Evolutionary conservation across 2,113 vertebrate genomes (phyloP).

Genomic region (Chiloscyllium plagiosum): DNA sequence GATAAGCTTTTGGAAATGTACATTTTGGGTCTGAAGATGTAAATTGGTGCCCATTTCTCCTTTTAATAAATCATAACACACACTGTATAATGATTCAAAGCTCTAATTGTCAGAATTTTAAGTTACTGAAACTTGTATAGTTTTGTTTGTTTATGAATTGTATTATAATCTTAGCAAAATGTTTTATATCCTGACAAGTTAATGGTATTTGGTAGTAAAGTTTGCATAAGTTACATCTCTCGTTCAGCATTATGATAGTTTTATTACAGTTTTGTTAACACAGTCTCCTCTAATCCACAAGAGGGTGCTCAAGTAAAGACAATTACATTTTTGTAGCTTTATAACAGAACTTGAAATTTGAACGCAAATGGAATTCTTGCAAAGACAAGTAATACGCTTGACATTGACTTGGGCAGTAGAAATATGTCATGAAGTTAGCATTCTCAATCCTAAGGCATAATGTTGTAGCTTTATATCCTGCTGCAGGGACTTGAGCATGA

Average conservation of each 20-base stretch:
- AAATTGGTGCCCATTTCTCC: not conserved
- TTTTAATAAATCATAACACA: not conserved
- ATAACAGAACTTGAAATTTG: not conserved
- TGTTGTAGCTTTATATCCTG: not conserved
- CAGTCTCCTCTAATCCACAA: not conserved
- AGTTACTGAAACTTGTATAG: not conserved
- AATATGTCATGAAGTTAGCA: not conserved
- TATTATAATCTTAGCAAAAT: not conserved
- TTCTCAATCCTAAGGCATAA: not conserved
- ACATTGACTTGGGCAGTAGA: not conserved
- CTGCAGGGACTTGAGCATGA: not conserved
- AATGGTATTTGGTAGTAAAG: not conserved
- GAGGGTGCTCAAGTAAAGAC: conserved; percentile 13
- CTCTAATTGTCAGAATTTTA: not conserved
- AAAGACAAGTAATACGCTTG: not conserved
- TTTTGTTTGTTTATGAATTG: not conserved
- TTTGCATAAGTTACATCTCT: not conserved
- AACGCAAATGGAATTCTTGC: not conserved
- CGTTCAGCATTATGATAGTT: not conserved
- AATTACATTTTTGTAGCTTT: not conserved
- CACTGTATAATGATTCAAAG: not conserved
- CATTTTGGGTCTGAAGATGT: not conserved
- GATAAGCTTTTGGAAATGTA: not conserved
- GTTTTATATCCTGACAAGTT: not conserved
- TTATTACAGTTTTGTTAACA: not conserved